Base-by-base conservation (phyloP, 2,888 invertebrate species). In the Augiades crinisus region DNA sequence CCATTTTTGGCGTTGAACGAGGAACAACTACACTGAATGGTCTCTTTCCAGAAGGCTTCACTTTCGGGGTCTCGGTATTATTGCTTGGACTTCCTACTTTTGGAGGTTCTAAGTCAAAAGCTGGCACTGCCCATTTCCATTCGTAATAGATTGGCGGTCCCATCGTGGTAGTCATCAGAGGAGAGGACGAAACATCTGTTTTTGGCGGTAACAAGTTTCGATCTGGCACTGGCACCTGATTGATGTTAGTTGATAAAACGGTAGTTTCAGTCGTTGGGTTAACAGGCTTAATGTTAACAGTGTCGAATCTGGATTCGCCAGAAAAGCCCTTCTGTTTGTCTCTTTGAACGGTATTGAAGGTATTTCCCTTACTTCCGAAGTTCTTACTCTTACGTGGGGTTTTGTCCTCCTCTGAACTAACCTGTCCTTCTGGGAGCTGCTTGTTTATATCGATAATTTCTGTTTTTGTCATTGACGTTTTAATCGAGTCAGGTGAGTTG, bases 81-180 rank as follows among this genome's bases (percentile, higher is more conserved):
- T 76, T 70, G 10, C 77, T 81, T 3, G 72, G 79, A 56, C 91
- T 90, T 2, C 75, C 74, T 21, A 62, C 54, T 56, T 90, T 92
- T 0, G 92, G 92, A 5, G 91, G 91, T 55, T 91, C 85, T 1
- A 92, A 68, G 8, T 90, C 92, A 49, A 91, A 89, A 0, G 92
- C 91, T 0, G 92, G 92, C 0, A 91, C 90, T 3, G 92, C 92
- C 92, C 92, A 92, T 70, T 92, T 92, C 92, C 92, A 92, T 68
- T 92, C 92, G 60, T 91, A 92, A 62, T 92, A 92, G 44, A 92
- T 91, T 0, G 92, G 92, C 0, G 92, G 92, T 1, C 92, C 92
- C 64, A 91, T 90, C 0, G 92, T 92, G 0, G 92, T 90, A 2
- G 87, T 76, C 1, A 74, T 72, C 4, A 72, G 56, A 1, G 70